Base-by-base conservation (phyloP, 1,140 invertebrate species). In the Pygmarrhopalites habei region DNA sequence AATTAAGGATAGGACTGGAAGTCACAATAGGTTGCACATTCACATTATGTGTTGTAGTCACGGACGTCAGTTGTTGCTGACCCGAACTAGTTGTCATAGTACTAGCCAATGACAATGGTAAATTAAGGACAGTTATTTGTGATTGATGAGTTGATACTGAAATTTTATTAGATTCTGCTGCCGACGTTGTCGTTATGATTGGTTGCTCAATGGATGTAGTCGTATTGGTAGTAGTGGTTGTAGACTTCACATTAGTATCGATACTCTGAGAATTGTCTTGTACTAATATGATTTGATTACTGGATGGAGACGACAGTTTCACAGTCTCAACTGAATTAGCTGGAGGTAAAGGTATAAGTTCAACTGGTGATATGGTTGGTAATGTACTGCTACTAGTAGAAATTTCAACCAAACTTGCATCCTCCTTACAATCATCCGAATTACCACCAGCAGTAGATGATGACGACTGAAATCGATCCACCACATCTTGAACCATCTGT, bases 401-500 rank as follows among this genome's bases (percentile, higher is more conserved):
- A n/a, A n/a, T n/a, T n/a, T n/a, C n/a, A n/a, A n/a, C n/a, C n/a
- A n/a, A n/a, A n/a, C n/a, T n/a, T n/a, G n/a, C n/a, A n/a, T n/a
- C n/a, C n/a, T n/a, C n/a, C n/a, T n/a, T n/a, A n/a, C n/a, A n/a
- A n/a, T n/a, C n/a, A n/a, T n/a, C n/a, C n/a, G n/a, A n/a, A n/a
- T n/a, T 35, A 35, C 15, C 15, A 35, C 32, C 15, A 52, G 5
- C 23, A 26, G 21, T 29, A 32, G 53, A 5, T 12, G 7, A 39
- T 7, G 53, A 12, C 2, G 53, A 46, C 44, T 71, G 63, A 23
- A 68, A 66, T 28, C 69, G 61, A 58, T 71, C 52, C 15, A 71
- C 60, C 7, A 71, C 66, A 57, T 71, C 69, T 52, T 71, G 64
- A 7, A 67, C 69, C 17, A 66, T 46, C 55, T 71, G 64, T n/a